These are phyloP conservation scores for Rosalia funebris DNA, from an alignment of 2,888 invertebrate species.

Conservation along the genomic window DNA sequence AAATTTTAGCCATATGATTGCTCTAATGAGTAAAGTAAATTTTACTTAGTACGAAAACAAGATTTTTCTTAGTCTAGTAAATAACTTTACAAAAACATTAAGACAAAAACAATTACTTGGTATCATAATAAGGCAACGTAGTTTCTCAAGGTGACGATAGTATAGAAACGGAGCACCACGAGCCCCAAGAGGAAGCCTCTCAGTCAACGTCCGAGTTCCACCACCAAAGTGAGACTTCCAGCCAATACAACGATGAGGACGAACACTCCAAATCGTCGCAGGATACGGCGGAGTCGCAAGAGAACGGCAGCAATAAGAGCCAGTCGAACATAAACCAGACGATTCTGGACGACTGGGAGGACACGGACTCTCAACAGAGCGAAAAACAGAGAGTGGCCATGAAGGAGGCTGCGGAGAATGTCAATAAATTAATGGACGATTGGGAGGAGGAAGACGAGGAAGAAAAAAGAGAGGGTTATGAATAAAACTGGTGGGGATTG, in stretches of 20 bases:
- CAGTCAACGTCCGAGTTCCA: constrained; percentile 4
- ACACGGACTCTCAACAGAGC: constrained; percentile 63
- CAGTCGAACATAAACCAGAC: constrained; percentile 44
- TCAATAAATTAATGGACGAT: constrained; percentile 63
- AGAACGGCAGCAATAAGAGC: constrained; percentile 29
- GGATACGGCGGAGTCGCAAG: constrained; percentile 33
- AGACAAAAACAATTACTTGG: no score
- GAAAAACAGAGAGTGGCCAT: constrained; percentile 45
- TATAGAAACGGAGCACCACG: constrained; percentile 12
- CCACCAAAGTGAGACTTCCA: constrained; percentile 21
- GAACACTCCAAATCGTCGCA: constrained; percentile 51
- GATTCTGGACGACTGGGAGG: constrained; percentile 63
- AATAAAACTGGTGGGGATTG: background rate
- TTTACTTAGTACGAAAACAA: no score
- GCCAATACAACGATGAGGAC: constrained; percentile 45
- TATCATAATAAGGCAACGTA: no score
- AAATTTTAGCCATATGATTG: no score
- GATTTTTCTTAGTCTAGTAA: no score
- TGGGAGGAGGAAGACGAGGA: constrained; percentile 64
- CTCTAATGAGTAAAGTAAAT: no score
- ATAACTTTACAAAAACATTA: no score
- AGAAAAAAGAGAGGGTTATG: constrained; percentile 34
- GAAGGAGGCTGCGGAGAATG: constrained; percentile 53
- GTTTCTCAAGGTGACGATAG: constrained; percentile 1
- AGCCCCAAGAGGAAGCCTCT: constrained; percentile 6